phyloP scores from a whole-genome alignment of 2,113 vertebrate genomes.

The Proteles cristata region DNA sequence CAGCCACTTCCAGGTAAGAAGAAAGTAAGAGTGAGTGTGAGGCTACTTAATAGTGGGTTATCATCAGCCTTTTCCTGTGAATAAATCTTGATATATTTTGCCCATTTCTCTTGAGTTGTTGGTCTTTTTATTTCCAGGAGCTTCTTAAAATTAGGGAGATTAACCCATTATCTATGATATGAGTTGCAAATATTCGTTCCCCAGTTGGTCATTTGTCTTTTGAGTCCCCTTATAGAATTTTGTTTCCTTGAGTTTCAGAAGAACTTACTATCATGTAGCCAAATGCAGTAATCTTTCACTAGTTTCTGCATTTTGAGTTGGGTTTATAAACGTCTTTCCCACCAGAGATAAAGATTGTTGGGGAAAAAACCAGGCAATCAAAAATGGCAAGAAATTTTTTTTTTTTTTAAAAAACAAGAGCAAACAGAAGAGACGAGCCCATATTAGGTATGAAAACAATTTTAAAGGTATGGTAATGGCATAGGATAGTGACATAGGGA shows the following conservation, averaged over 20 bases:
- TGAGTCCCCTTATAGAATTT: not conserved
- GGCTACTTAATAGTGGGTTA: too few species aligned
- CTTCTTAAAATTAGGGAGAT: not conserved
- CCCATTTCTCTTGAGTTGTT: not conserved
- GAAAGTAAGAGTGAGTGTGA: not conserved
- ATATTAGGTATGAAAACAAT: not conserved
- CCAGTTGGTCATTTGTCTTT: not conserved
- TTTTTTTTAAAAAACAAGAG: not conserved
- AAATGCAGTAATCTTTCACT: not conserved
- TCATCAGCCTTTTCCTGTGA: not conserved
- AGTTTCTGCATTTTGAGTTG: constrained; percentile 4
- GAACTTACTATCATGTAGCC: not conserved
- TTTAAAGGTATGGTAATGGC: not conserved
- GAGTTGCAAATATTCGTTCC: not conserved
- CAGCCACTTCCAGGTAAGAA: not conserved
- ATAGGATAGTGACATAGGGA: not conserved
- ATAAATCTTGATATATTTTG: not conserved
- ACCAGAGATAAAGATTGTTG: not conserved
- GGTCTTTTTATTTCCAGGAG: constrained; percentile 13
- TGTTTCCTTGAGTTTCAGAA: constrained; percentile 17
- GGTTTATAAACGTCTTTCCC: not conserved
- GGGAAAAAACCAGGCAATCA: not conserved
- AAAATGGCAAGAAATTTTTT: not conserved
- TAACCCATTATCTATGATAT: not conserved
- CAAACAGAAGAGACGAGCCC: not conserved